A percentile compares a stretch with the other conserved stretches of the same genome.
phyloP scores from a whole-genome alignment of 1,140 invertebrate species.

The Heterodera carotae region DNA sequence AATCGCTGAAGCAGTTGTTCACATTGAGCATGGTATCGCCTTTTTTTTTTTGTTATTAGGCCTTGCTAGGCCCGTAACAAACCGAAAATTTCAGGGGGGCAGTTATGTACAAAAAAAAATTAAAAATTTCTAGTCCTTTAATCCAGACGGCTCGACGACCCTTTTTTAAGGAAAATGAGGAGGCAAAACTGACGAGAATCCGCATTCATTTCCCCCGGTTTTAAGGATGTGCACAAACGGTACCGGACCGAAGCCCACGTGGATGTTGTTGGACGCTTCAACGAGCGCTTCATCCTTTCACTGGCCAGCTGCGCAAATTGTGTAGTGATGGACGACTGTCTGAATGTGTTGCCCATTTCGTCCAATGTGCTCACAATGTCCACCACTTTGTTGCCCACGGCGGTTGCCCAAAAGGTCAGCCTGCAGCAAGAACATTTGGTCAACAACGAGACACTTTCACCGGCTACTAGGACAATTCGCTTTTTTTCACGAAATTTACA shows the following conservation, averaged over 20 bases:
- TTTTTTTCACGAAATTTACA: too few relatives aligned
- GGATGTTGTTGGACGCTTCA: constrained; percentile 88
- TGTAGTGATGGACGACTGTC: constrained; percentile 88
- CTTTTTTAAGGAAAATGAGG: too few relatives aligned
- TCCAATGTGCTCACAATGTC: constrained; percentile 80
- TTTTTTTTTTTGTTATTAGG: constrained; percentile 14
- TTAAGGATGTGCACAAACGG: constrained; percentile 87
- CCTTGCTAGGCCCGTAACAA: too few relatives aligned
- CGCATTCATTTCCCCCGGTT: constrained; percentile 11
- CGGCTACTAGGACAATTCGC: too few relatives aligned
- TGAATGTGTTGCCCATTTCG: constrained; percentile 87
- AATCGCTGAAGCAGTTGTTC: constrained; percentile 89
- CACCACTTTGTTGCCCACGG: constrained; percentile 66
- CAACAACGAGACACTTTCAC: too few relatives aligned
- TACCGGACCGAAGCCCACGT: constrained; percentile 91
- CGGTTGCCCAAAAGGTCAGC: neutral
- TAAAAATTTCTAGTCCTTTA: too few relatives aligned
- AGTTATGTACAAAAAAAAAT: too few relatives aligned
- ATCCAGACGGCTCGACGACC: too few relatives aligned
- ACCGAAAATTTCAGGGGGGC: too few relatives aligned
- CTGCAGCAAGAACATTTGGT: neutral
- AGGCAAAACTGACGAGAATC: too few relatives aligned
- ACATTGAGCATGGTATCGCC: constrained; percentile 83
- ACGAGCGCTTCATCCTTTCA: constrained; percentile 91
- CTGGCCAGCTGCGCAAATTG: constrained; percentile 83